Evolutionary conservation across 2,888 invertebrate species (phyloP), one percentile per base, ranked within the genome.

Genomic region (Protonemura montana): DNA sequence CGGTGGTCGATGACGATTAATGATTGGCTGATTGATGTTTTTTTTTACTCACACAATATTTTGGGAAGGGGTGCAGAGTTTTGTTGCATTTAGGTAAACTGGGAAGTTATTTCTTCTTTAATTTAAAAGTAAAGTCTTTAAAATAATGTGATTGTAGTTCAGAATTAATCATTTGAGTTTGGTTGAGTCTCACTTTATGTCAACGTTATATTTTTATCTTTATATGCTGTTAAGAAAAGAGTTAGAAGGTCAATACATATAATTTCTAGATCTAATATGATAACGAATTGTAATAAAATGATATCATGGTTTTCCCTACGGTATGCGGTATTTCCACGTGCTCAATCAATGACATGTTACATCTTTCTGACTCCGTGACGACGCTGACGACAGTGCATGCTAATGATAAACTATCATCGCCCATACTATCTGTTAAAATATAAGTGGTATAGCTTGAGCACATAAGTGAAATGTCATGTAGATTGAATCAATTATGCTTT

Each of bases 381-480:
- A 13, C 59, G 21, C 2, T 13, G 59, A 13, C 59, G 21, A 7
- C 59, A 59, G 16, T 59, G 59, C 59, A 59, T 59, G 59, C 59
- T 21, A 21, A 59, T 59, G 13, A 1, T 21, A 59, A 59, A 59
- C 21, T 3, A 59, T 59, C 1, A 21, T 59, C 13, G 7, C 59
- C 16, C 21, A 7, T 59, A 10, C 59, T 59, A 10, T 21, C 59
- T 16, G 59, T 59, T 59, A 7, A 41, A 59, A 59, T 59, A 59
- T 59, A 59, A 59, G 59, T 59, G 59, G 59, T 35, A 59, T 7
- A 7, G 59, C 59, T 5, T 13, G 16, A 59, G 59, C 59, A 59
- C 21, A 59, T 59, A 59, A 59, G 59, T 59, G 59, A 59, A 59
- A 59, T 59, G 59, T 59, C 59, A 59, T 59, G 59, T 59, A 59